Percentiles rank a stretch among this genome's conserved stretches.
phyloP scores from a whole-genome alignment of 1,140 invertebrate species.

The Zaprionus camerounensis region DNA sequence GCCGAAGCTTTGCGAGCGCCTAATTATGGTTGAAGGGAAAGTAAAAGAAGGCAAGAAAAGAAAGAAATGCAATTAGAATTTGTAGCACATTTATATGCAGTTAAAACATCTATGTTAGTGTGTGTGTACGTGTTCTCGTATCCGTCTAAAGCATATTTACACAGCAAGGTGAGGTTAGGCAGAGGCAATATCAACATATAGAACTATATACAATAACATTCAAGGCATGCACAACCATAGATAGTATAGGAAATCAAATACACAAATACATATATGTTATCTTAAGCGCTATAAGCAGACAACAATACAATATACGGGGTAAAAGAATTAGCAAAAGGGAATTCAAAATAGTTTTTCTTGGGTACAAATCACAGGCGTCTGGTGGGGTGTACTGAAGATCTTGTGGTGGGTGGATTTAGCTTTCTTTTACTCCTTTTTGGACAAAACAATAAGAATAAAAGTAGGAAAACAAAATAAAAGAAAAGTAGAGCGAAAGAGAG shows the following conservation, averaged over 20 bases:
- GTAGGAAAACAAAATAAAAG: constrained; percentile 13
- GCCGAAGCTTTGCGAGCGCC: constrained; percentile 92
- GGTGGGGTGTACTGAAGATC: background rate
- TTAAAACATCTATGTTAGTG: constrained; percentile 45
- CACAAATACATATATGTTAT: constrained; percentile 9
- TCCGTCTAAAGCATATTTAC: constrained; percentile 35
- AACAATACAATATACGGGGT: constrained; percentile 11
- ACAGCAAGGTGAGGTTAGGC: constrained; percentile 13
- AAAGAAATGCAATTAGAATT: background rate
- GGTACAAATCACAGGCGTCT: constrained; percentile 29
- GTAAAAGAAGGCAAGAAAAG: background rate
- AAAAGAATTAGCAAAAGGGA: background rate
- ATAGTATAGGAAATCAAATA: background rate
- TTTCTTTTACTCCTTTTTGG: constrained; percentile 6
- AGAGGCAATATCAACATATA: constrained; percentile 10
- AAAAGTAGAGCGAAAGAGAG: constrained; percentile 14
- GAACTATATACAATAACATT: constrained; percentile 18
- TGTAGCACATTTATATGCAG: background rate
- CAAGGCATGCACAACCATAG: background rate
- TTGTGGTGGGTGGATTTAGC: constrained; percentile 14
- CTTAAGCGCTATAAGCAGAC: constrained; percentile 12
- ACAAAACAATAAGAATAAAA: constrained; percentile 35
- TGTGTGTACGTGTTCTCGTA: constrained; percentile 44
- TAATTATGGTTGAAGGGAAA: constrained; percentile 20
- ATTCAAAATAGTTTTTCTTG: constrained; percentile 5